Percentiles rank a stretch among this genome's conserved stretches.
Evolutionary conservation across 37 sponge, comb jelly and placozoan species (phyloP).

Genomic region (Cliona cf. orientalis): DNA sequence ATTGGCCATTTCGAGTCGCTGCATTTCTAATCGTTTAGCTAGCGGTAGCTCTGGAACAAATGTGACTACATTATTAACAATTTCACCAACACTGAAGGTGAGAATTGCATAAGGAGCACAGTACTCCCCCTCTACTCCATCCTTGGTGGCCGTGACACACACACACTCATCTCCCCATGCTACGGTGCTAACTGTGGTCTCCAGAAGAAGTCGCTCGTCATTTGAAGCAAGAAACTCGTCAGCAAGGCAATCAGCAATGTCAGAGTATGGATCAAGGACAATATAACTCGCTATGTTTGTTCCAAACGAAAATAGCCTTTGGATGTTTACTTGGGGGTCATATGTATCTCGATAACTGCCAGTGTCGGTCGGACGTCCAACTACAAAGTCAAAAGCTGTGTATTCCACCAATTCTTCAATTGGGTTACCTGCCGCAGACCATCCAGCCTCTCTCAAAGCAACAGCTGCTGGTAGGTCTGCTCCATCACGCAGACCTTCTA

Average conservation of each 20-base stretch:
- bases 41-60: conserved; percentile 50
- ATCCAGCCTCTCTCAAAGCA: too few species aligned
- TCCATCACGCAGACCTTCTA: too few species aligned
- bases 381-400: too few species aligned
- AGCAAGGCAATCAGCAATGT: conserved; percentile 54
- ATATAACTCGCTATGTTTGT: too few species aligned
- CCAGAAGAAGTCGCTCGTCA: conserved; percentile 44
- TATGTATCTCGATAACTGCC: too few species aligned
- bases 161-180: conserved; percentile 56
- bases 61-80: conserved; percentile 13
- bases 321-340: too few species aligned
- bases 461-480: too few species aligned
- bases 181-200: conserved; percentile 32
- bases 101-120: conserved; percentile 49
- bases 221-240: background rate
- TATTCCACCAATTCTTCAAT: too few species aligned
- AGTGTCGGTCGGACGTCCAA: too few species aligned
- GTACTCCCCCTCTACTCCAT: conserved; percentile 2
- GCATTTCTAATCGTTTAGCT: conserved; percentile 37
- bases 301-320: too few species aligned
- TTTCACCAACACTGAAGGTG: conserved; percentile 71
- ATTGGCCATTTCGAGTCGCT: background rate
- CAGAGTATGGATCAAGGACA: too few species aligned
- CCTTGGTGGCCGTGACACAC: conserved; percentile 37
- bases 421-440: too few species aligned